Conservation (phyloP, 2,113 vertebrate species). For the Hippocampus barbouri region DNA sequence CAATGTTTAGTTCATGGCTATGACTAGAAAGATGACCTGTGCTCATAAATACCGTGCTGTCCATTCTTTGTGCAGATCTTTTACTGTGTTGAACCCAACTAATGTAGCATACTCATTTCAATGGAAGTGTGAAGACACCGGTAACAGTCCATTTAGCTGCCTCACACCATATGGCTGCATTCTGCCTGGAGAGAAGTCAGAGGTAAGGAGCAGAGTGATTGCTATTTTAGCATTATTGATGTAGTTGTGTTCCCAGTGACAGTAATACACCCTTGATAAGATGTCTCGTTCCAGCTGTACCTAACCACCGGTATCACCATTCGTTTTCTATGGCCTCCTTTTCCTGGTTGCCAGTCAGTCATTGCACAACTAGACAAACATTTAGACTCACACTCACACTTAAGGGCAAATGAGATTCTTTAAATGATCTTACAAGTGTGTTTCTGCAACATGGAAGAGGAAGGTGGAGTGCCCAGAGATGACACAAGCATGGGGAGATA, state of each 20-base stretch:
- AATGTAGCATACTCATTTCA: constrained; percentile 73
- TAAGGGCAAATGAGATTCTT: neutral
- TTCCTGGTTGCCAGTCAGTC: neutral
- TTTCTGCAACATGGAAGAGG: too few species aligned
- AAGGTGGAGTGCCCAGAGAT: too few species aligned
- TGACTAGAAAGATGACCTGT: neutral
- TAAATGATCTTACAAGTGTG: too few species aligned
- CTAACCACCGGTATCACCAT: neutral
- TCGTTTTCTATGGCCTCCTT: neutral
- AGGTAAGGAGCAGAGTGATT: constrained; percentile 64
- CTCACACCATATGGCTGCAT: constrained; percentile 73
- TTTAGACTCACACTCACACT: neutral
- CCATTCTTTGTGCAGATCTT: constrained; percentile 67
- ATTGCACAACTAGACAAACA: neutral
- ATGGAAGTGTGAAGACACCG: constrained; percentile 78
- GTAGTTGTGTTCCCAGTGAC: neutral
- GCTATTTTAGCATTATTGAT: neutral
- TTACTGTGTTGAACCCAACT: constrained; percentile 83
- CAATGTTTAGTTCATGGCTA: neutral
- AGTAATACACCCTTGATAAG: neutral
- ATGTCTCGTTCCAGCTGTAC: neutral
- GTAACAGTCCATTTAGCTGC: constrained; percentile 74
- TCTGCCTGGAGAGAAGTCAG: constrained; percentile 76
- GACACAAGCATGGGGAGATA: too few species aligned
- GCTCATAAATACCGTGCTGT: neutral